Evolutionary conservation across 92 coral and sea anemone genomes (phyloP), one percentile per base, ranked within the genome.

Genomic region (Meandrina meandrites): DNA sequence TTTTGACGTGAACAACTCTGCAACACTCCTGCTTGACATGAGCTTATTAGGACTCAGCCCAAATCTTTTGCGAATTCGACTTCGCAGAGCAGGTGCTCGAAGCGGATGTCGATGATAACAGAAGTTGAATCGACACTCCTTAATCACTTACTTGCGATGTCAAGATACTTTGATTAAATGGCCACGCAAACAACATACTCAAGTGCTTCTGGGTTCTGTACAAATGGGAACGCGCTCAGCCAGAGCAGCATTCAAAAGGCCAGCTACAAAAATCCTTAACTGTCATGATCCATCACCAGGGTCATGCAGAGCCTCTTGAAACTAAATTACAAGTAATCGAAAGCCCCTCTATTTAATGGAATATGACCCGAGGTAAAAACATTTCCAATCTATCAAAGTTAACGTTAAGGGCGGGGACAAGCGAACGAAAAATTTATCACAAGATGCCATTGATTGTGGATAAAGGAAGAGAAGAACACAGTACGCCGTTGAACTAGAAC

Each of bases 91-190:
- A 85, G 83, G 88, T 76, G 88, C 62, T 15, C 16, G 13, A 24
- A 76, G 50, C 82, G 88, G 88, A 85, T 60, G 82, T 85, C 76
- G 51, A n/a, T 30, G 82, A 76, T 85, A 76, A 60, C 57, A 56
- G 88, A 28, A 60, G 57, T 40, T 75, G 76, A 40, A 75, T 84
- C 42, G n/a, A 37, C 88, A 62, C 75, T 45, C 8, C 75, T 40
- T 75, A 60, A 76, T 84, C 88, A 84, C 75, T 76, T 77, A 62
- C 64, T 58, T 60, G 81, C 50, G 76, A 77, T 78, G 82, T 58
- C 87, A 74, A 78, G 76, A 77, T 78, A 67, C 76, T 62, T 30
- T 74, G 73, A 74, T 75, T 84, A n/a, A 70, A 82, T 31, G 57
- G 62, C 88, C 81, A 75, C 88, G 45, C 76, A 78, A 85, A 76